Evolutionary conservation across 2,888 invertebrate species (phyloP), one percentile per base, ranked within the genome.

Genomic region (Amiota minor): DNA sequence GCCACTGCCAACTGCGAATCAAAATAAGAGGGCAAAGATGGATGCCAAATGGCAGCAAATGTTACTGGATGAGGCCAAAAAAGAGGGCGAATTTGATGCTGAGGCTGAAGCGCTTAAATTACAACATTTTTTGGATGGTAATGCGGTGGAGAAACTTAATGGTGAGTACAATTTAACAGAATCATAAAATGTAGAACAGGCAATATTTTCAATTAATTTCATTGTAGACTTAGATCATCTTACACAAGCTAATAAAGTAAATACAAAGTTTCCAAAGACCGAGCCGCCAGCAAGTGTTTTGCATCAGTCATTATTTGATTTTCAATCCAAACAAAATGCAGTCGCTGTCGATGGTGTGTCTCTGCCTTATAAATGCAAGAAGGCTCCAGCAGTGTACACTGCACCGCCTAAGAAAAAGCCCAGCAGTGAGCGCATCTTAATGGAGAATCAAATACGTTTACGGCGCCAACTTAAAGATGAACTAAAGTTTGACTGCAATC

Each of bases 391-490:
- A 16, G 55, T 23, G 18, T 14, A 16, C 16, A 14, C 20, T 1
- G 12, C 64, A 18, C 68, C 56, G 45, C 72, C 61, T 0, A 16
- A 70, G 8, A 78, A 64, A 55, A 84, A 84, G 18, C 69, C 81
- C 2, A 12, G 72, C 9, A 83, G 84, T 18, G 78, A 84, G 49
- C 86, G 89, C 0, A 76, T 89, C 35, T 76, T 89, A 9, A 74
- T 82, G 9, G 90, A 90, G 77, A 90, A 90, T 69, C 89, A 89
- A 76, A 85, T 86, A n/a, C 86, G 88, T 10, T 83, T 89, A 9
- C 81, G 88, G 9, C 88, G 89, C 2, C 89, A 87, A 74, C 80
- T 89, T 16, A 89, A 88, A 71, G 89, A 89, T 16, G 89, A 89
- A 75, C 77, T 89, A 0, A 89, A 88, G 74, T 89, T 86, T 56